Conservation (phyloP, 2,113 vertebrate genomes). For the Scolopax mira region DNA sequence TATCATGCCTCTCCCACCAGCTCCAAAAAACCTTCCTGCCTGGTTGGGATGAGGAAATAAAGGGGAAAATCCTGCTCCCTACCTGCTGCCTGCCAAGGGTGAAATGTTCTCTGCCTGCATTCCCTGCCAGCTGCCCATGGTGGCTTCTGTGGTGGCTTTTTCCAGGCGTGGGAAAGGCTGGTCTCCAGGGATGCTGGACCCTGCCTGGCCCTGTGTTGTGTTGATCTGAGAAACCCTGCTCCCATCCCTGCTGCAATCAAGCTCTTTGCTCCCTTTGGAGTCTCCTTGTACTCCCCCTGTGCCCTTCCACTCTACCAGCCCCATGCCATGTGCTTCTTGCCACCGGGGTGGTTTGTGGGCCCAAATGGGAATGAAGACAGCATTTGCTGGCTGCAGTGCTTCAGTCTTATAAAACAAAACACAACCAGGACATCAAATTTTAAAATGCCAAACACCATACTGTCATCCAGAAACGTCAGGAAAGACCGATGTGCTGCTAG, state of each 20-base stretch:
- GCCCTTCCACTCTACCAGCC: too few species aligned
- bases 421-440: background rate
- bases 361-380: background rate
- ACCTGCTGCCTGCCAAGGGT: background rate
- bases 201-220: rapidly evolving
- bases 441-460: background rate
- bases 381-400: background rate
- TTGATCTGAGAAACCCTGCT: background rate
- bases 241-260: background rate
- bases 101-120: background rate
- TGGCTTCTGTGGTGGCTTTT: background rate
- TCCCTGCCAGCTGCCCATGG: rapidly evolving
- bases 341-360: background rate
- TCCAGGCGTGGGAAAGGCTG: background rate
- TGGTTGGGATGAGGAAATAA: background rate
- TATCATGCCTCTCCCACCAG: background rate
- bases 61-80: background rate
- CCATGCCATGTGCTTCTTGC: rapidly evolving
- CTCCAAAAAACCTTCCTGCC: background rate
- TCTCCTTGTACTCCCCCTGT: background rate
- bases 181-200: background rate
- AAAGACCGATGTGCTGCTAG: too few species aligned
- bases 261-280: background rate
- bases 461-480: too few species aligned
- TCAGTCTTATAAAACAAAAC: background rate